These are phyloP conservation scores for Terrapene triunguis DNA, from an alignment of 2,113 vertebrate species.

Conservation along the genomic window DNA sequence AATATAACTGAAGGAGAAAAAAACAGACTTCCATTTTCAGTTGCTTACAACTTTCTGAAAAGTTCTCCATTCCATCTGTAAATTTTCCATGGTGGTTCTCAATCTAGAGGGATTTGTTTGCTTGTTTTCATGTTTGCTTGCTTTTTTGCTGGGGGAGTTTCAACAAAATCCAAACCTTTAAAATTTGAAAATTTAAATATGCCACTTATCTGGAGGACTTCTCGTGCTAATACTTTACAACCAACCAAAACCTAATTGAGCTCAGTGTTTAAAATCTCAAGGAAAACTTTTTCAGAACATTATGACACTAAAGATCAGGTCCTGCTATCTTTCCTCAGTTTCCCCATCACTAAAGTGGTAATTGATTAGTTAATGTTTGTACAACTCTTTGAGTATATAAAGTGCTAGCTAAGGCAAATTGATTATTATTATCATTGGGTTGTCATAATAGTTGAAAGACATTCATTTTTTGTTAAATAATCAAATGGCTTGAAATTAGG, in stretches of 20 bases:
- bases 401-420: not conserved
- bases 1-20: no score
- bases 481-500: no score
- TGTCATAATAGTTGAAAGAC: not conserved
- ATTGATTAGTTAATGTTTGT: not conserved
- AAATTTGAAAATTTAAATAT: not conserved
- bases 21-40: not conserved
- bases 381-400: not conserved
- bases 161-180: not conserved
- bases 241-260: not conserved
- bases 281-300: not conserved
- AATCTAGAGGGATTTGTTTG: not conserved
- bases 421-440: not conserved
- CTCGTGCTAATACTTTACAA: not conserved
- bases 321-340: not conserved
- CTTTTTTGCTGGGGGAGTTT: not conserved
- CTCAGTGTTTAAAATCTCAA: not conserved
- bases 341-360: not conserved
- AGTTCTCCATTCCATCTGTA: not conserved
- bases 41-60: not conserved
- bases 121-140: not conserved
- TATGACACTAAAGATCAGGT: not conserved
- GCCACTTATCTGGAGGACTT: not conserved
- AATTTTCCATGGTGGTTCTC: not conserved
- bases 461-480: not conserved